phyloP scores from a whole-genome alignment of 2,888 invertebrate genomes.

The Diaphora mendica region DNA sequence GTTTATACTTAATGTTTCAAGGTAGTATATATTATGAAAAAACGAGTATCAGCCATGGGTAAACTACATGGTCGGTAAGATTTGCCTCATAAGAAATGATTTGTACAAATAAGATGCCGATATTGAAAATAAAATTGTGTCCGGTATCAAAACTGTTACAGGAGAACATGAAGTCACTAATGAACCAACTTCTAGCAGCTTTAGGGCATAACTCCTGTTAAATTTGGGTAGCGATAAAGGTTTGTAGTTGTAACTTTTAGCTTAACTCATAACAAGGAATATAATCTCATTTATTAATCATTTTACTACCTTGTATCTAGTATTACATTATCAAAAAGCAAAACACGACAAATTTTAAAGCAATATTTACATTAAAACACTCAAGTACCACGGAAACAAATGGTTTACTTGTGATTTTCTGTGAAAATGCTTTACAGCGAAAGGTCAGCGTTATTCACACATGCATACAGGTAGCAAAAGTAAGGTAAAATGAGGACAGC shows the following conservation, averaged over 20 bases:
- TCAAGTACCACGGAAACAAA: background rate
- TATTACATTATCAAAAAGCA: background rate
- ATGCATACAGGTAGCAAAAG: slow-evolving; percentile 24
- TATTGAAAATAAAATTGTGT: too few relatives aligned
- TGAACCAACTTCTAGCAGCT: background rate
- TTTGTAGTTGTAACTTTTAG: background rate
- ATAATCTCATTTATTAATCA: too few relatives aligned
- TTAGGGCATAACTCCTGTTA: background rate
- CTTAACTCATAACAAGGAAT: background rate
- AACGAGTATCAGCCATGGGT: too few relatives aligned
- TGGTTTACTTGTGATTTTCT: background rate
- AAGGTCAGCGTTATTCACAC: background rate
- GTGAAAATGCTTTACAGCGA: background rate
- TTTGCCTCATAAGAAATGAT: background rate
- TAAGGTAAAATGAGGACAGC: slow-evolving; percentile 47
- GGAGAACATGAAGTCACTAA: background rate
- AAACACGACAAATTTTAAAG: background rate
- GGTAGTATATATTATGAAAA: too few relatives aligned
- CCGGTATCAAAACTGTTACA: background rate
- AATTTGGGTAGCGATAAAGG: background rate
- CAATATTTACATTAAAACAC: background rate
- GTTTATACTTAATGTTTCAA: too few relatives aligned
- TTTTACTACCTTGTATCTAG: background rate
- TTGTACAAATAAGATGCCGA: background rate
- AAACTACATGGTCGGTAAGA: too few relatives aligned